phyloP scores from a whole-genome alignment of 2,888 invertebrate genomes.

The Cerastis rubricosa region DNA sequence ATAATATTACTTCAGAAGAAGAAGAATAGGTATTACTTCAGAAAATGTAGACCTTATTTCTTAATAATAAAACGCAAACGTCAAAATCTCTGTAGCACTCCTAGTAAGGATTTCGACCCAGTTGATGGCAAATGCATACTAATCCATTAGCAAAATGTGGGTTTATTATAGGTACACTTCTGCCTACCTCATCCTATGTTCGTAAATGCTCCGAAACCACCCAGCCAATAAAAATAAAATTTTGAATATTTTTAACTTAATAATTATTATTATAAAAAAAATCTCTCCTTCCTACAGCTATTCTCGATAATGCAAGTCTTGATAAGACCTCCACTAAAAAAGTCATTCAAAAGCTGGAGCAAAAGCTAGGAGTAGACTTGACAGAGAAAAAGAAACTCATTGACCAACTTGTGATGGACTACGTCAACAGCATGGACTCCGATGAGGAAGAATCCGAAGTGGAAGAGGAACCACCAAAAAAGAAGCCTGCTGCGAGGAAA shows the following conservation, averaged over 20 bases:
- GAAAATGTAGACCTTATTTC: too few relatives aligned
- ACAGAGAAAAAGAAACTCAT: conserved; percentile 95
- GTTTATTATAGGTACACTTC: background rate
- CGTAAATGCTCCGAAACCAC: background rate
- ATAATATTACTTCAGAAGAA: too few relatives aligned
- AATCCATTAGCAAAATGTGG: background rate
- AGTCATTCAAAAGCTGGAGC: conserved; percentile 96
- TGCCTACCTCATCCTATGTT: background rate
- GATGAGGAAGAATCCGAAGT: conserved; percentile 62
- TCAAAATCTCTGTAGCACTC: background rate
- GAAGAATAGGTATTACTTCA: too few relatives aligned
- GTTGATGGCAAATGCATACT: background rate
- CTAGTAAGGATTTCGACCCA: background rate
- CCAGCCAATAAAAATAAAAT: background rate
- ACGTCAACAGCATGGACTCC: conserved; percentile 85
- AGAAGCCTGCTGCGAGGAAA: conserved; percentile 9
- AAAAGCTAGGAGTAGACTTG: conserved; percentile 94
- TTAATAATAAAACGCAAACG: background rate
- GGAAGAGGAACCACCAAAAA: conserved; percentile 63
- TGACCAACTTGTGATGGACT: conserved; percentile 96
- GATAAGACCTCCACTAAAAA: conserved; percentile 96
- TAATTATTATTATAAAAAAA: background rate
- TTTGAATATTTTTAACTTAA: background rate
- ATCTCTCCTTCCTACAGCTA: conserved; percentile 89
- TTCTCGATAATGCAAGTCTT: conserved; percentile 96